phyloP scores from a whole-genome alignment of 2,888 invertebrate species.

The Stegana nigrithorax region DNA sequence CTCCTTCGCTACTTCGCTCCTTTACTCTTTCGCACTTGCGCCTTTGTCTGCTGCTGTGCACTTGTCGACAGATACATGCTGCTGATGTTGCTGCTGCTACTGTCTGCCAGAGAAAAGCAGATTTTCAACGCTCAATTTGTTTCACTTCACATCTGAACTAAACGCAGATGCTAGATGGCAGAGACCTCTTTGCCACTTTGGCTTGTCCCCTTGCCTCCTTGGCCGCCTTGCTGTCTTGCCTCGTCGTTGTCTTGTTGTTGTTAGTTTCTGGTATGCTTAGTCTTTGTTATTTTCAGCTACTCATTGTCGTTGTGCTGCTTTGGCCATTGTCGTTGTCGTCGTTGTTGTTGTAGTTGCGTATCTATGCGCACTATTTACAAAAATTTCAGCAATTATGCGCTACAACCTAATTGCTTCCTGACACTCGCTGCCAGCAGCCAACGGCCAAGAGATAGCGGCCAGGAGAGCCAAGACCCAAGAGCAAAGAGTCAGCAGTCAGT shows the following conservation, averaged over 20 bases:
- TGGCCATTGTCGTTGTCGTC: neutral
- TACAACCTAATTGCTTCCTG: conserved; percentile 53
- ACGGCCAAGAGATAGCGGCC: too few relatives aligned
- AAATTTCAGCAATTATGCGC: conserved; percentile 53
- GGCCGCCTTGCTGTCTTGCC: neutral
- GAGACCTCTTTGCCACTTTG: neutral
- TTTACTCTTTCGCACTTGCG: conserved; percentile 9
- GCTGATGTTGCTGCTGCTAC: too few relatives aligned
- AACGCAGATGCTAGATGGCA: too few relatives aligned
- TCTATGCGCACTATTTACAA: conserved; percentile 7
- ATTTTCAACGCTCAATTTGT: conserved; percentile 8
- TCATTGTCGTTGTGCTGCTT: neutral
- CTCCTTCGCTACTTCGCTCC: neutral
- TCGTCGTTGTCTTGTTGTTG: too few relatives aligned
- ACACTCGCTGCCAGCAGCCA: conserved; percentile 25
- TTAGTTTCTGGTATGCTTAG: too few relatives aligned
- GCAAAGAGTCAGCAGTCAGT: too few relatives aligned
- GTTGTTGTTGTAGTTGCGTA: neutral
- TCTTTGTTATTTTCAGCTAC: neutral
- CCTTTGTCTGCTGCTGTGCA: conserved; percentile 23
- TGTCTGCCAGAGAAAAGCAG: neutral
- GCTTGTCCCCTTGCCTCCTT: neutral
- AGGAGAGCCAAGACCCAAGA: too few relatives aligned
- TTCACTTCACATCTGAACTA: too few relatives aligned
- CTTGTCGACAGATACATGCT: neutral